These are phyloP conservation scores for Epicampocera succincta DNA, from an alignment of 2,888 invertebrate species.

Conservation along the genomic window DNA sequence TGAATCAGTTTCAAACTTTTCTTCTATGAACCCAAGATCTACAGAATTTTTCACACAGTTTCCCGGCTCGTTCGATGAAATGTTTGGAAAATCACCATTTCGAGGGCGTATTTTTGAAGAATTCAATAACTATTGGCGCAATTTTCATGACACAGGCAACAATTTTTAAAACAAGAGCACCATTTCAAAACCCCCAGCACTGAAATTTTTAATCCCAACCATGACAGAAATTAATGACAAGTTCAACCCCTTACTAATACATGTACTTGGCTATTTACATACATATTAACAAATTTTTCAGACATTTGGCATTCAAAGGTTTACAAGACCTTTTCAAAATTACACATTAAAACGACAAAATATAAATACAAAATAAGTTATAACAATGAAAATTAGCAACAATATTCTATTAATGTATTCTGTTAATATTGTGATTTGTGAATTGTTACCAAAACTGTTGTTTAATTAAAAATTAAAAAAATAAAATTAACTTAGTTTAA, in stretches of 20 bases:
- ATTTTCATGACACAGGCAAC: slow-evolving; percentile 73
- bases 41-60: slow-evolving; percentile 45
- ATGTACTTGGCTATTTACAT: slow-evolving; percentile 11
- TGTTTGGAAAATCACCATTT: slow-evolving; percentile 77
- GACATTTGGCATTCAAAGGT: no score
- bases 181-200: background rate
- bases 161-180: slow-evolving; percentile 48
- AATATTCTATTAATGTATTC: slow-evolving; percentile 9
- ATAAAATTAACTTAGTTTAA: slow-evolving; percentile 26
- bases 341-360: slow-evolving; percentile 9
- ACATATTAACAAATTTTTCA: no score
- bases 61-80: slow-evolving; percentile 74
- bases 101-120: slow-evolving; percentile 76
- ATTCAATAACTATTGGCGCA: slow-evolving; percentile 78
- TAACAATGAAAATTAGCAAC: slow-evolving; percentile 3
- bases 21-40: slow-evolving; percentile 70
- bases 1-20: slow-evolving; percentile 47
- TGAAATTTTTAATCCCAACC: slow-evolving; percentile 4
- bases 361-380: background rate
- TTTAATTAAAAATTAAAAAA: slow-evolving; percentile 12
- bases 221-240: slow-evolving; percentile 16
- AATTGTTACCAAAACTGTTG: slow-evolving; percentile 50
- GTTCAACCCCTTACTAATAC: slow-evolving; percentile 30
- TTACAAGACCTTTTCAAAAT: background rate
- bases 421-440: slow-evolving; percentile 54